Evolutionary conservation across 1,140 invertebrate species (phyloP).

Genomic region (Bombus pascuorum): DNA sequence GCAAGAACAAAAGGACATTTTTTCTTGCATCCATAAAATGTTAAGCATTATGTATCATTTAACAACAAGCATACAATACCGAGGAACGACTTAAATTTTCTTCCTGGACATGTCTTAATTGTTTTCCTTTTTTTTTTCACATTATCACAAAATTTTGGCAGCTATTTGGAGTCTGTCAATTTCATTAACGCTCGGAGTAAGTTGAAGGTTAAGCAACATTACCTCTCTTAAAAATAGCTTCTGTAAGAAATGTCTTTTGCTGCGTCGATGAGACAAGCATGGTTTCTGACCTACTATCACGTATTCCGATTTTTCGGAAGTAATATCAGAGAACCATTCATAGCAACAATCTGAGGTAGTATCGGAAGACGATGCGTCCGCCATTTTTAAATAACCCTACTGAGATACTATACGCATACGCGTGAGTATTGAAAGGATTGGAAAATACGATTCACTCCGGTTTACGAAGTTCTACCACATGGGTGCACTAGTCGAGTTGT

Average conservation of each 20-base stretch:
- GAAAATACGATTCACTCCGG: background rate
- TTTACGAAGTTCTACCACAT: background rate
- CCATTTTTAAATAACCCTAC: slow-evolving; percentile 82
- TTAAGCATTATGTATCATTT: background rate
- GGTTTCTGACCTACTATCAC: slow-evolving; percentile 76
- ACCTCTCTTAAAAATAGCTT: slow-evolving; percentile 80
- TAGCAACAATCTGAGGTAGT: slow-evolving; percentile 81
- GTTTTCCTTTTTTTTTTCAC: background rate
- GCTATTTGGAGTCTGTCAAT: slow-evolving; percentile 55
- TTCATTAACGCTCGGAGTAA: slow-evolving; percentile 32
- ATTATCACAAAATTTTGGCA: slow-evolving; percentile 42
- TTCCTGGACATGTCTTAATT: background rate
- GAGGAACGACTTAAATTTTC: background rate
- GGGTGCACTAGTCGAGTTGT: slow-evolving; percentile 2
- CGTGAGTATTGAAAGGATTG: background rate
- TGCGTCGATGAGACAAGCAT: slow-evolving; percentile 67
- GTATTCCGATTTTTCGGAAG: slow-evolving; percentile 77
- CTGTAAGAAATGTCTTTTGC: slow-evolving; percentile 74
- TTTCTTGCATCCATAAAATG: slow-evolving; percentile 20
- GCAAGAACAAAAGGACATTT: slow-evolving; percentile 39
- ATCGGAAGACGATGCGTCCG: slow-evolving; percentile 82
- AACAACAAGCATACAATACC: background rate
- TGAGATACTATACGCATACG: slow-evolving; percentile 22
- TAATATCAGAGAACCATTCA: slow-evolving; percentile 80
- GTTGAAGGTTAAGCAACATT: slow-evolving; percentile 70